A percentile compares a stretch with the other conserved stretches of the same genome.
Evolutionary conservation across 2,113 vertebrate genomes (phyloP).

Genomic region (Pholis gunnellus): DNA sequence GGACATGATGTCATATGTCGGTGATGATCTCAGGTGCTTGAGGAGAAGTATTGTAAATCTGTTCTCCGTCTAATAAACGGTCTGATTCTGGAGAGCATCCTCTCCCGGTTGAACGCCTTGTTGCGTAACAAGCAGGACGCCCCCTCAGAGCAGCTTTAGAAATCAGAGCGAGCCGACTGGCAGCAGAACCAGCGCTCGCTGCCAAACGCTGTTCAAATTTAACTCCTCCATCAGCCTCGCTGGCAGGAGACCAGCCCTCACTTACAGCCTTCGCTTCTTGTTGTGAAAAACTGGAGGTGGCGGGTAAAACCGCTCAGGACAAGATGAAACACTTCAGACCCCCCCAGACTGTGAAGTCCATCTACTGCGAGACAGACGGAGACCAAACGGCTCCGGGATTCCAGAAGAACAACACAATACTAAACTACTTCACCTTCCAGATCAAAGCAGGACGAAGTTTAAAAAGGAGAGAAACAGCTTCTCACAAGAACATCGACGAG

Average conservation of each 20-base stretch:
- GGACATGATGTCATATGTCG: background rate
- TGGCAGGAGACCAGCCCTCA: constrained; percentile 51
- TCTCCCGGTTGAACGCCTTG: constrained; percentile 26
- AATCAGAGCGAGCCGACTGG: constrained; percentile 42
- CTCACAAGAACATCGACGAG: background rate
- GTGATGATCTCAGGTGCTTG: constrained; percentile 5
- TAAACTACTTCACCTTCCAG: background rate
- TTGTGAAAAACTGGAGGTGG: constrained; percentile 31
- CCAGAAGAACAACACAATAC: background rate
- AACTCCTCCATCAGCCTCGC: constrained; percentile 50
- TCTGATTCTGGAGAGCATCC: background rate
- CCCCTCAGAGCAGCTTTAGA: constrained; percentile 29
- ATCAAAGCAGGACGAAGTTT: background rate
- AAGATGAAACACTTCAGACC: constrained; percentile 25
- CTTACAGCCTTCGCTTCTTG: constrained; percentile 42
- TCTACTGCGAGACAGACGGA: background rate
- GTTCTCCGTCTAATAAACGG: background rate
- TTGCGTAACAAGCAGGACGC: constrained; percentile 37
- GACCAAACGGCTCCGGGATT: constrained; percentile 3
- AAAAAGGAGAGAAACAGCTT: background rate
- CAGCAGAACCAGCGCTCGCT: constrained; percentile 31
- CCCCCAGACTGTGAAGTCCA: background rate
- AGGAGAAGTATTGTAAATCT: background rate
- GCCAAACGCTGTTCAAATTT: constrained; percentile 60
- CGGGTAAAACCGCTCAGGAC: constrained; percentile 38